Base-by-base conservation (phyloP, 2,888 invertebrate species). In the Cryptocephalus moraei region DNA sequence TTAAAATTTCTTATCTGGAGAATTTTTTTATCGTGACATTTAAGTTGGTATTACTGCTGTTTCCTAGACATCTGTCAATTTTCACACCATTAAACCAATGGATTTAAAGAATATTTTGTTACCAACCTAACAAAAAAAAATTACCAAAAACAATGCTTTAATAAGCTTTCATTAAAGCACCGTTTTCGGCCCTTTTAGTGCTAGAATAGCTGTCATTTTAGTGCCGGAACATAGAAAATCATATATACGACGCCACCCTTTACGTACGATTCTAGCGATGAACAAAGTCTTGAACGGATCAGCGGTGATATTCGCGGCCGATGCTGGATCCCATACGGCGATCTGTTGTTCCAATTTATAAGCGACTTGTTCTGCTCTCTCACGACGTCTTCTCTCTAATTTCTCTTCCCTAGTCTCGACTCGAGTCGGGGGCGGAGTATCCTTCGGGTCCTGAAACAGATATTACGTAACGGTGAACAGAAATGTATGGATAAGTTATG, bases 301-400 rank as follows among this genome's bases (percentile, higher is more conserved):
- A 8, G 81, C 80, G 0, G 95, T 94, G 1, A 87, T 84, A 58
- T 78, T 80, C 3, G 82, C 74, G 40, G 84, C 81, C 47, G 82
- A 79, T 41, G 84, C 80, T 1, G 99, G 97, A 72, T 94, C 92
- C 97, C 96, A 96, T 43, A 92, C 75, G 0, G 95, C 95, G 49
- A 96, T 95, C 74, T 94, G 96, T 66, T 99, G 96, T 70, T 99
- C 99, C 44, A 97, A 74, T 73, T 95, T 94, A 72, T 97, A 97
- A 0, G 96, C 95, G 13, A 91, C 90, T 75, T 96, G 93, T 71
- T 99, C 97, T 0, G 93, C 92, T 54, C 95, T 81, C 74, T 97
- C 96, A 45, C 91, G 79, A 14, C 93, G 78, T 56, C 92, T 78
- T 47, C 95, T 74, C 67, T 96, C 96, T 44, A 90, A 68, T 0